Evolutionary conservation across 2,888 invertebrate species (phyloP).

Genomic region (Tinea trinotella): DNA sequence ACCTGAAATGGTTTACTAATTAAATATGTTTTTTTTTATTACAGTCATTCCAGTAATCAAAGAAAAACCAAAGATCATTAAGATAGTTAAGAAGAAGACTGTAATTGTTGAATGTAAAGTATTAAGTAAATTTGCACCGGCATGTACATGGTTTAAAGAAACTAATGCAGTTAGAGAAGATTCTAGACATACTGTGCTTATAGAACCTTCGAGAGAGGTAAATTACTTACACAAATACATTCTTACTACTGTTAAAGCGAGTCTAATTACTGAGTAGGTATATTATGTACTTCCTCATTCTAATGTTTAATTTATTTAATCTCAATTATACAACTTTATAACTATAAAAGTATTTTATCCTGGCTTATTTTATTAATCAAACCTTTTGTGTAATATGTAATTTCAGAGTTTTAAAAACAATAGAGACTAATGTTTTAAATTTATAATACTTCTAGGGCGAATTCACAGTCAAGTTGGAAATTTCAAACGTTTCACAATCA

Average conservation of each 20-base stretch:
- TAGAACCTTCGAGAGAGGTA: conserved; percentile 86
- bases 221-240: not conserved
- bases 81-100: conserved; percentile 92
- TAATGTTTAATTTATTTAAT: not conserved
- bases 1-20: no score
- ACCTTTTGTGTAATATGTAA: not conserved
- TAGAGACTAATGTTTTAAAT: no score
- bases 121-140: conserved; percentile 93
- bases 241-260: not conserved
- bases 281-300: not conserved
- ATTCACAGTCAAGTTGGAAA: conserved; percentile 91
- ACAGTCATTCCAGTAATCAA: conserved; percentile 93
- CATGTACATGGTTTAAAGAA: conserved; percentile 96
- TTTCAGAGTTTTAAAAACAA: not conserved
- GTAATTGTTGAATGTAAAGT: conserved; percentile 95
- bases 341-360: no score
- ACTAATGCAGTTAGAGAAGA: conserved; percentile 82
- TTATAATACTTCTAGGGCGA: conserved; percentile 76
- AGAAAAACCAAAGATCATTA: conserved; percentile 92
- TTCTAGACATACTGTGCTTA: conserved; percentile 80
- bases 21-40: conserved; percentile 26
- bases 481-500: conserved; percentile 82
- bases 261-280: not conserved
- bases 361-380: no score
- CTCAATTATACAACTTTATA: not conserved